phyloP scores from a whole-genome alignment of 2,113 vertebrate genomes.

The Tragelaphus strepsiceros region DNA sequence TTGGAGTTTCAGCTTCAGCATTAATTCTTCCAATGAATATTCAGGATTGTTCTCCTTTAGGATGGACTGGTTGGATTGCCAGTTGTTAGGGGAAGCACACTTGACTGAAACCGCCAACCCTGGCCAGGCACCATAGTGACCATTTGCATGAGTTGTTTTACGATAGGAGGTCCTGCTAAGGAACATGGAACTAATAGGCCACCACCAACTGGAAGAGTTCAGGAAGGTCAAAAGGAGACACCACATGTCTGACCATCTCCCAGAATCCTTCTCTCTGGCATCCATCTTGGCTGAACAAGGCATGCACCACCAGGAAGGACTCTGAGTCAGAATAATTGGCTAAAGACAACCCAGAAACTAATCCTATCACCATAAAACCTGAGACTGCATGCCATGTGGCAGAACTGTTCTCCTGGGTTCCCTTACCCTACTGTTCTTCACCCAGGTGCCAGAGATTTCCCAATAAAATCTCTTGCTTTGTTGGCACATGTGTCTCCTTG shows the following conservation, averaged over 20 bases:
- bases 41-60: neutral
- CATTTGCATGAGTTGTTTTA: neutral
- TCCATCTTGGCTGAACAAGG: neutral
- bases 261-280: neutral
- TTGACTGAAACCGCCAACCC: neutral
- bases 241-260: neutral
- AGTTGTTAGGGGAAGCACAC: neutral
- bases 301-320: neutral
- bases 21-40: neutral
- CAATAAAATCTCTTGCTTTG: neutral
- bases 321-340: neutral
- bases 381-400: neutral
- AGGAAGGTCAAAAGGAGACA: neutral
- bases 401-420: neutral
- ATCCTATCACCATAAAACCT: neutral
- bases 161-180: neutral
- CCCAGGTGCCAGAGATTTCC: neutral
- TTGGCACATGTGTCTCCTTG: neutral
- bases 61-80: neutral
- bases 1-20: neutral
- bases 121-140: neutral
- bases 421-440: neutral
- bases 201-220: neutral
- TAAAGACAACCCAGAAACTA: neutral
- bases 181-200: neutral